Base-by-base conservation (phyloP, 2,113 vertebrate species). In the Hydropotes inermis region DNA sequence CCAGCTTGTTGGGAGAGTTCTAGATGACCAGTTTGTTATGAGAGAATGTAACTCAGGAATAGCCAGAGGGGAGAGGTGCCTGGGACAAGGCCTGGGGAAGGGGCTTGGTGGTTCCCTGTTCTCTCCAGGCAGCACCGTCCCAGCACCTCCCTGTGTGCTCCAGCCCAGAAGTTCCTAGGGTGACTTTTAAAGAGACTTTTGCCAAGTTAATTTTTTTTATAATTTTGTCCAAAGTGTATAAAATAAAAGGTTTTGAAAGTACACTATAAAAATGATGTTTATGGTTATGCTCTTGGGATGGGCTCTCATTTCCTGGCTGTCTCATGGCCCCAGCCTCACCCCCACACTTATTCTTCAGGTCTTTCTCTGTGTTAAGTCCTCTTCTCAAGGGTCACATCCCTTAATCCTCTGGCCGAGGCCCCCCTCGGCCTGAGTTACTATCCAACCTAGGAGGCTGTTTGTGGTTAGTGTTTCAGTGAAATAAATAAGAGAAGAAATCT, bases 141-240 rank as follows among this genome's bases (percentile, higher is more conserved):
- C 78, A 81, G 47, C 78, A n/a, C 30, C 17, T 81, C 30, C 30
- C 30, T 21, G 2, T 52, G 47, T 52, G n/a, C 78, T 52, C 47
- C 47, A 81, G 17, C 47, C 47, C 17, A 13, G 78, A 81, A 52
- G 47, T 30, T 81, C 47, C 79, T 82, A 54, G 33, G 21, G 12
- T 67, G 57, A 45, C 39, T 30, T 81, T 74, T 91, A 93, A 87
- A 74, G 87, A 96, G 88, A 95, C 21, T 74, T 87, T 93, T 64
- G 19, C 78, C 81, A 84, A 39, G 52, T 45, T 78, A 64, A 16
- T 94, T 94, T 76, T 85, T 55, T 86, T 92, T 5, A 33, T 81
- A 45, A 57, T 91, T 98, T 85, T 74, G 81, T 87, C 92, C 64
- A 91, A 36, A 47, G 45, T 88, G 43, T 96, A 55, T 89, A 67